phyloP scores from a whole-genome alignment of 2,113 vertebrate genomes.

The Capreolus pygargus region DNA sequence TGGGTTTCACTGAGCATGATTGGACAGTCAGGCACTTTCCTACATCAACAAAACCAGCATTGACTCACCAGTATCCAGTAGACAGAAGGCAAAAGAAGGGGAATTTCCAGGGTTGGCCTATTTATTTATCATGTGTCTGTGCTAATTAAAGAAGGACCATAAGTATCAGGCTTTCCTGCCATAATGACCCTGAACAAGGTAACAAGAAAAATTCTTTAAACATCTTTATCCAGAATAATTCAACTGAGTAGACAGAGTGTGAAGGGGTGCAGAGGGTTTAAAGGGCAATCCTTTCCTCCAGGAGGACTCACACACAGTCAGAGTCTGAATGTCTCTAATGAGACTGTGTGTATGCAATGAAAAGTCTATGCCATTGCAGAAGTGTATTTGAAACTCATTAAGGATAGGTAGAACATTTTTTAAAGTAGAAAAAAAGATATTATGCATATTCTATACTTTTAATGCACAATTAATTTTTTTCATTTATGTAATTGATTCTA shows the following conservation, averaged over 20 bases:
- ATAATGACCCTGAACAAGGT: neutral
- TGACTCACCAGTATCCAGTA: neutral
- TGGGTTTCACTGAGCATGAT: neutral
- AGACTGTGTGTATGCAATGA: neutral
- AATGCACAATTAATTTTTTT: neutral
- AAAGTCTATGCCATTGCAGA: neutral
- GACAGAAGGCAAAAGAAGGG: neutral
- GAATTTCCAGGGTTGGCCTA: neutral
- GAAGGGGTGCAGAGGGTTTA: neutral
- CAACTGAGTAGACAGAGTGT: neutral
- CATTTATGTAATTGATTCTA: neutral
- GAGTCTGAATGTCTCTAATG: neutral
- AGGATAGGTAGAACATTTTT: neutral
- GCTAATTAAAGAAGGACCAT: neutral
- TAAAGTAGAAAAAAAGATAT: neutral
- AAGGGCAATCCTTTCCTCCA: neutral
- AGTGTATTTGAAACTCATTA: neutral
- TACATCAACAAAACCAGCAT: neutral
- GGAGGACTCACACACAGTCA: neutral
- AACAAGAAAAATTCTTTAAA: neutral
- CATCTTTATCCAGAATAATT: neutral
- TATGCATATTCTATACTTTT: neutral
- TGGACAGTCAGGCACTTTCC: neutral
- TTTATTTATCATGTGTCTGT: neutral
- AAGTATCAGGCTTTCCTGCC: fast-evolving